Conservation (phyloP, 1,140 invertebrate genomes). For the Drosophila nigrodunni region DNA sequence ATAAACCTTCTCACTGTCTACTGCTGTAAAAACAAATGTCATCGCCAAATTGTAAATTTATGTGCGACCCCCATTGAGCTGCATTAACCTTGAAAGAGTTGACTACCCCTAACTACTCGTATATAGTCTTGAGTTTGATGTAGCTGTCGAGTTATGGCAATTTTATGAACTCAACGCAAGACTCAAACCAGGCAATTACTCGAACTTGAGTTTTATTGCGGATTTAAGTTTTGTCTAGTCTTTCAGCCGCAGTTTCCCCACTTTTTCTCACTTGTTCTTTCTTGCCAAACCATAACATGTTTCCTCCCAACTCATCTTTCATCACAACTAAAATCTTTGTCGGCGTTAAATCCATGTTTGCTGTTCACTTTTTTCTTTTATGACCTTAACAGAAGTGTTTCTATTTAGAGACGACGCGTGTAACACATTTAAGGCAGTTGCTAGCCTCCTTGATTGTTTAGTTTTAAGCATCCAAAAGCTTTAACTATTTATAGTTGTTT, state of each 20-base stretch:
- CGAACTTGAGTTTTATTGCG: constrained; percentile 65
- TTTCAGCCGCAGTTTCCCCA: neutral
- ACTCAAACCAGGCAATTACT: constrained; percentile 60
- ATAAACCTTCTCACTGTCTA: constrained; percentile 59
- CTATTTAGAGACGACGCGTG: neutral
- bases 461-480: neutral
- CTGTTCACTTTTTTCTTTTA: neutral
- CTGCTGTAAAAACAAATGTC: constrained; percentile 69
- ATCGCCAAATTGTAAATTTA: constrained; percentile 71
- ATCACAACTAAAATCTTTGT: constrained; percentile 18
- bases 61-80: constrained; percentile 4
- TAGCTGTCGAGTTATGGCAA: constrained; percentile 58
- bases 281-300: too few relatives aligned
- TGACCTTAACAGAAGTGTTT: neutral
- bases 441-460: neutral
- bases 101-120: constrained; percentile 3
- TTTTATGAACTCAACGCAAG: constrained; percentile 61
- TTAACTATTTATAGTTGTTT: neutral
- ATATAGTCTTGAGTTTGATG: neutral
- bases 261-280: too few relatives aligned
- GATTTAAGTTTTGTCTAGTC: constrained; percentile 26
- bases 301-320: constrained; percentile 9
- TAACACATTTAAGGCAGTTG: neutral
- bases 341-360: constrained; percentile 12
- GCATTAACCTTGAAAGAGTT: constrained; percentile 12